Percentiles rank a stretch among this genome's conserved stretches.
These are phyloP conservation scores for Rhysida immarginata DNA, from an alignment of 1,140 invertebrate species.

Conservation along the genomic window DNA sequence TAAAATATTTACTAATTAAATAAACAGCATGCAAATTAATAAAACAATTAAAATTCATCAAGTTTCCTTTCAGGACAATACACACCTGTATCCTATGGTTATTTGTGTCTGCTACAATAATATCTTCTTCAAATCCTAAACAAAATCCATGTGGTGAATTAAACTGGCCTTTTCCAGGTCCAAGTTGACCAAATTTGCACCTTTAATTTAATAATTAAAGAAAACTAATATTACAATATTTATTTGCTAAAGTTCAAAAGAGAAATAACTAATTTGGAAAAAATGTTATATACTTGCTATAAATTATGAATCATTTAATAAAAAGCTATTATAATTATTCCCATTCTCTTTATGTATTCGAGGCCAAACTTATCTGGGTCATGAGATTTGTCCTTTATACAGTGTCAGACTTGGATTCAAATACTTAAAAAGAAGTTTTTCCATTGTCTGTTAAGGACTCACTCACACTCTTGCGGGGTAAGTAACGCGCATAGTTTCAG, in stretches of 20 bases:
- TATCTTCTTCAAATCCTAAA: conserved; percentile 81
- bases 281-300: neutral
- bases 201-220: conserved; percentile 65
- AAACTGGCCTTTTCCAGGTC: conserved; percentile 78
- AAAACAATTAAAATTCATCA: no score
- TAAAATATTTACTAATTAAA: no score
- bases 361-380: no score
- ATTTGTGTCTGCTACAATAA: conserved; percentile 82
- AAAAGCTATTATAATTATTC: neutral
- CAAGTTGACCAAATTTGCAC: conserved; percentile 84
- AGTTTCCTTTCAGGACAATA: no score
- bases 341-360: no score
- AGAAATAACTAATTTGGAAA: neutral
- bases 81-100: conserved; percentile 72
- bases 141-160: conserved; percentile 96
- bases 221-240: conserved; percentile 82
- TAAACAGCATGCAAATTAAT: no score
- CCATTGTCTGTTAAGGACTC: no score
- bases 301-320: neutral
- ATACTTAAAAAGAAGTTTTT: no score
- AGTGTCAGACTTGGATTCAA: no score
- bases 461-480: no score
- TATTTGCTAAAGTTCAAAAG: conserved; percentile 48
- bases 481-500: no score
- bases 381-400: no score